Evolutionary conservation across 1,140 invertebrate species (phyloP).

Genomic region (Drosophila novamexicana): DNA sequence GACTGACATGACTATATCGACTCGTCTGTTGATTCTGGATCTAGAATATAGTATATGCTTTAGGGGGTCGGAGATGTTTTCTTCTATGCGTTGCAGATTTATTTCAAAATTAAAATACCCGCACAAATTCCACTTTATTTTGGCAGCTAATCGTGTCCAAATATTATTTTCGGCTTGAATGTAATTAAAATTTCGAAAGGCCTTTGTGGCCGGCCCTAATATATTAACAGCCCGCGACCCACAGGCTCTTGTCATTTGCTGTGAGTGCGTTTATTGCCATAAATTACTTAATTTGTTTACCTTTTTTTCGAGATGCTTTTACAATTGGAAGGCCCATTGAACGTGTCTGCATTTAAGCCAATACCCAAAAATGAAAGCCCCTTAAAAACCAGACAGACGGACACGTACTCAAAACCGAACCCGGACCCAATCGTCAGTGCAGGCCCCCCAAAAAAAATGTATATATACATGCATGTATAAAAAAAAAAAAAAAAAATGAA

Average conservation of each 20-base stretch:
- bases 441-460: neutral
- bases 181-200: constrained; percentile 23
- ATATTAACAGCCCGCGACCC: neutral
- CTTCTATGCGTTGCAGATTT: no score
- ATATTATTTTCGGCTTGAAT: constrained; percentile 16
- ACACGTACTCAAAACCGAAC: neutral
- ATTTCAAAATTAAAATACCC: neutral
- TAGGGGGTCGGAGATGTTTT: no score
- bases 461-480: neutral
- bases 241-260: constrained; percentile 5
- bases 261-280: constrained; percentile 48
- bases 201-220: neutral
- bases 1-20: no score
- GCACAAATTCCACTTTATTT: neutral
- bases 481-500: constrained; percentile 5
- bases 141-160: constrained; percentile 5
- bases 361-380: neutral
- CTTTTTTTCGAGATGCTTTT: constrained; percentile 36
- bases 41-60: no score
- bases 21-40: no score
- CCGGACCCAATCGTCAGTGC: neutral
- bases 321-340: constrained; percentile 61
- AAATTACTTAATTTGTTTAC: constrained; percentile 74
- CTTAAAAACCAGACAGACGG: no score
- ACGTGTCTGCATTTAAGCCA: constrained; percentile 44